These are phyloP conservation scores for Heliconius himera DNA, from an alignment of 1,140 invertebrate species.

Conservation along the genomic window DNA sequence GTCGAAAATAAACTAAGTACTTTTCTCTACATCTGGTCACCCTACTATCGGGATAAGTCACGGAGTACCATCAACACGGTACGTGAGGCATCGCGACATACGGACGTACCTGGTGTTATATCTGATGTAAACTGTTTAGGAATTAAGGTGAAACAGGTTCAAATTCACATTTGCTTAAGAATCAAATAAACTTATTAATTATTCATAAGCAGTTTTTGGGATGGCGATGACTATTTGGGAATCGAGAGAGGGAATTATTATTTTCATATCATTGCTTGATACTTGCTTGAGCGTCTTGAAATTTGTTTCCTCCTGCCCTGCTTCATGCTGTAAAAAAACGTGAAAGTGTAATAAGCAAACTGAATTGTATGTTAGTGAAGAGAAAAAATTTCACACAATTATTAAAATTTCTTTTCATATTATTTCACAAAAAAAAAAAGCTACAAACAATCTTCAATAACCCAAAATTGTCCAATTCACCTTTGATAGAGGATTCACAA, in stretches of 20 bases:
- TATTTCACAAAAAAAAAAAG: neutral
- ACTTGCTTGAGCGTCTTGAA: too few relatives aligned
- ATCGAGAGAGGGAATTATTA: too few relatives aligned
- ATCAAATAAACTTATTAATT: too few relatives aligned
- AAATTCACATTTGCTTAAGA: neutral
- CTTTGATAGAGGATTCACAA: neutral
- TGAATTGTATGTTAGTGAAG: too few relatives aligned
- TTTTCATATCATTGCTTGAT: too few relatives aligned
- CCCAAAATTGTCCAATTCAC: neutral
- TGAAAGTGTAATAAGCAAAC: too few relatives aligned
- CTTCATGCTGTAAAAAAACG: neutral
- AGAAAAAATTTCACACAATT: too few relatives aligned
- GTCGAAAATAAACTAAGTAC: too few relatives aligned
- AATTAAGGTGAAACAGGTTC: neutral
- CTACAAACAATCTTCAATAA: neutral
- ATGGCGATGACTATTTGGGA: too few relatives aligned
- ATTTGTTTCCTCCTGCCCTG: neutral
- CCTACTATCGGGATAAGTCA: neutral
- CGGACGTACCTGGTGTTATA: neutral
- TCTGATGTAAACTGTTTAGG: neutral
- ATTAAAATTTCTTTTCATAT: neutral
- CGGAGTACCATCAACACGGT: neutral
- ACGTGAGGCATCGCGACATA: constrained; percentile 3
- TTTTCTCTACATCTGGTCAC: neutral
- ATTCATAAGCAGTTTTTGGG: too few relatives aligned